Conservation (phyloP, 1,140 invertebrate species). For the Solen grandis region DNA sequence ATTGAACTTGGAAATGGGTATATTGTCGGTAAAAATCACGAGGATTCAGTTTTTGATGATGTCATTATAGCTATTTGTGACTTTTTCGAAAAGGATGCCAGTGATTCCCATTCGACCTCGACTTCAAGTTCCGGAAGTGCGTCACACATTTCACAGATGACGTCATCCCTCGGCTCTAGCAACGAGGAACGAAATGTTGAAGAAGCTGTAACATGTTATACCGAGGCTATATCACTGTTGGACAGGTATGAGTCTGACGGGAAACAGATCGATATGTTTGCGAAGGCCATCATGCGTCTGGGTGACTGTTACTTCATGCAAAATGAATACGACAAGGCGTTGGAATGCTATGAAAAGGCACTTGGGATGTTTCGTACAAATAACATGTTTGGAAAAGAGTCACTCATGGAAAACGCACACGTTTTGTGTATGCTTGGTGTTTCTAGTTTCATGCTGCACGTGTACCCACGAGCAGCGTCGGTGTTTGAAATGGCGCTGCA, state of each 20-base stretch:
- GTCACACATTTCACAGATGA: constrained; percentile 56
- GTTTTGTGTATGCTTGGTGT: constrained; percentile 78
- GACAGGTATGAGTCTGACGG: constrained; percentile 66
- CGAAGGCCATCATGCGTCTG: constrained; percentile 73
- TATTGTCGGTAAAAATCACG: constrained; percentile 69
- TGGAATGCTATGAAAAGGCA: constrained; percentile 76
- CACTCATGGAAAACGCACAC: constrained; percentile 75
- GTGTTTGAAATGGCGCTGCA: constrained; percentile 75
- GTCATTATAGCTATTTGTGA: constrained; percentile 75
- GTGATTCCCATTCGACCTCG: constrained; percentile 66
- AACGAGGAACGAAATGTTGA: constrained; percentile 67
- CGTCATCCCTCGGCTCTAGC: constrained; percentile 57
- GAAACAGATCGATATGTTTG: constrained; percentile 71
- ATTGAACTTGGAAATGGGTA: constrained; percentile 78
- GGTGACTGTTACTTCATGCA: constrained; percentile 78
- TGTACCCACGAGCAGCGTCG: constrained; percentile 74
- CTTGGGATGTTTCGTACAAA: constrained; percentile 67
- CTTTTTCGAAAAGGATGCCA: constrained; percentile 75
- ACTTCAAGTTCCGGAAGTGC: constrained; percentile 60
- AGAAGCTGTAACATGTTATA: constrained; percentile 75
- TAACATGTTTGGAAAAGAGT: constrained; percentile 70
- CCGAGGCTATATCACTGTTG: constrained; percentile 72
- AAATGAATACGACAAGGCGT: constrained; percentile 74
- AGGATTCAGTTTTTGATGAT: constrained; percentile 73
- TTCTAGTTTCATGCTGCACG: constrained; percentile 77